These are phyloP conservation scores for Limnodromus scolopaceus DNA, from an alignment of 2,797 vertebrate species.

Conservation along the genomic window DNA sequence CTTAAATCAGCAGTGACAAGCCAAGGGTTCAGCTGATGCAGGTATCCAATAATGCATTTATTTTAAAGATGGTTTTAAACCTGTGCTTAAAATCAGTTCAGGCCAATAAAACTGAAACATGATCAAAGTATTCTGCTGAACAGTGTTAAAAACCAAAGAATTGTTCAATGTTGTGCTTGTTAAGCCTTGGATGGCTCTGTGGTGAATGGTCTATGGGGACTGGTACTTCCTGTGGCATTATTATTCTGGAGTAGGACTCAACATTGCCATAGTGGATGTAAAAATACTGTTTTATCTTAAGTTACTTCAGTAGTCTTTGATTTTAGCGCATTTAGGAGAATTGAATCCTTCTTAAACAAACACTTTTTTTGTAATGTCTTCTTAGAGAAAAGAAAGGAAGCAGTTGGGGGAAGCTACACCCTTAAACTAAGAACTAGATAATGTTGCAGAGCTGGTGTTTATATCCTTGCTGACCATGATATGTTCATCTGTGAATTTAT, in stretches of 20 bases:
- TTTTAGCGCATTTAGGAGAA: background rate
- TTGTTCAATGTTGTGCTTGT: background rate
- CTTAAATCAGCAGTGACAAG: background rate
- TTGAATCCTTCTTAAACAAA: background rate
- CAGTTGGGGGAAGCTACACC: constrained; percentile 43
- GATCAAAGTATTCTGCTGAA: background rate
- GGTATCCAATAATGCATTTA: background rate
- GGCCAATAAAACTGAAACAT: background rate
- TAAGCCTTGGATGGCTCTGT: background rate
- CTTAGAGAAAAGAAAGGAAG: constrained; percentile 40
- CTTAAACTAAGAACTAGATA: constrained; percentile 27
- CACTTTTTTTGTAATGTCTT: background rate
- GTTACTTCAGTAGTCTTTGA: background rate
- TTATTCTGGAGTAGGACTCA: background rate
- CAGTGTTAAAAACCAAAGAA: background rate
- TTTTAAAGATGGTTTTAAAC: background rate
- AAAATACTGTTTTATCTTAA: background rate
- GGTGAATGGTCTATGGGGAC: background rate
- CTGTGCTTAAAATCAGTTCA: background rate
- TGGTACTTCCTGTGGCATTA: background rate
- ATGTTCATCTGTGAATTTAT: background rate
- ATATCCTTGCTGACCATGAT: background rate
- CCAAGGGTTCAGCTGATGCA: background rate
- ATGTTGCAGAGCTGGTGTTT: background rate
- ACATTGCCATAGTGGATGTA: background rate